A percentile compares a stretch with the other conserved stretches of the same genome.
These are phyloP conservation scores for Eupeodes corollae DNA, from an alignment of 1,140 invertebrate species.

Conservation along the genomic window DNA sequence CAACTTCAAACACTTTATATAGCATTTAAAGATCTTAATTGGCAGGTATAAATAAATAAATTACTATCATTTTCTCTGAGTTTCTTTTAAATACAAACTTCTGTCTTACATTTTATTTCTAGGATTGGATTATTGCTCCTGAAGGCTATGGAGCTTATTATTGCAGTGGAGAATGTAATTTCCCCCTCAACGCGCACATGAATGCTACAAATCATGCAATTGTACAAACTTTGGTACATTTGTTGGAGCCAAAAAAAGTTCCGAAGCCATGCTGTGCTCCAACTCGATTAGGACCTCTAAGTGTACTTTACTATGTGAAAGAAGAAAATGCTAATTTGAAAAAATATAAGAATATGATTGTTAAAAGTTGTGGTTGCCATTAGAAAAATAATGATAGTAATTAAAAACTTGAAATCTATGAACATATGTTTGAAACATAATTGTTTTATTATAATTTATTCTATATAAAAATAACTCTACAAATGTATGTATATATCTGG, in stretches of 20 bases:
- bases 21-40: conserved; percentile 78
- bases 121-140: conserved; percentile 88
- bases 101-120: no score
- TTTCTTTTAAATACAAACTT: conserved; percentile 1
- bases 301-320: conserved; percentile 74
- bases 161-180: conserved; percentile 81
- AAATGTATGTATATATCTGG: no score
- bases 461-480: no score
- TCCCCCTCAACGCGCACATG: conserved; percentile 75
- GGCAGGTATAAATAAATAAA: conserved; percentile 51
- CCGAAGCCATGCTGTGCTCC: conserved; percentile 82
- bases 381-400: conserved; percentile 38
- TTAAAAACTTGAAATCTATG: no score
- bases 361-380: conserved; percentile 84
- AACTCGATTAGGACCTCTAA: conserved; percentile 71
- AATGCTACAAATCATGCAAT: conserved; percentile 93
- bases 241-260: conserved; percentile 59
- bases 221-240: conserved; percentile 77
- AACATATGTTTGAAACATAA: no score
- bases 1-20: conserved; percentile 83
- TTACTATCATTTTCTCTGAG: no score
- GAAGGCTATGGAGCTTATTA: conserved; percentile 81
- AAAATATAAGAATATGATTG: conserved; percentile 87
- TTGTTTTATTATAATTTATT: no score
- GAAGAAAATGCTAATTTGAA: conserved; percentile 80